phyloP scores from a whole-genome alignment of 2,113 vertebrate genomes.

The Candoia aspera region DNA sequence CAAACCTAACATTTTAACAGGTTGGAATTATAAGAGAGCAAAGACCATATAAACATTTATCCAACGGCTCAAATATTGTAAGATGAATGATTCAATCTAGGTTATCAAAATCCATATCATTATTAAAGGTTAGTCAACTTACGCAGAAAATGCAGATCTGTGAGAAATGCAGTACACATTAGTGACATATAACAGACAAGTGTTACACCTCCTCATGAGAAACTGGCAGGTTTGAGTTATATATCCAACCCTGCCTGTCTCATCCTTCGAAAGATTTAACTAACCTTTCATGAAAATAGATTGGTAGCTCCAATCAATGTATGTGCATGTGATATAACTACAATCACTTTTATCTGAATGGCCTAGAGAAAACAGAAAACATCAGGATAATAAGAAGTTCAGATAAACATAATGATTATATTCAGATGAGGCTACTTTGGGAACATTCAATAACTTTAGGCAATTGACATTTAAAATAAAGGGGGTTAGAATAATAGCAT shows the following conservation, averaged over 20 bases:
- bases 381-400: conserved; percentile 25
- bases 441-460: conserved; percentile 30
- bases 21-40: conserved; percentile 53
- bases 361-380: conserved; percentile 23
- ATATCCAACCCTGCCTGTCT: conserved; percentile 42
- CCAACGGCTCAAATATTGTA: conserved; percentile 21
- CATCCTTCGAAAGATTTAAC: conserved; percentile 57
- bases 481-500: neutral
- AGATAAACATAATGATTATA: conserved; percentile 37
- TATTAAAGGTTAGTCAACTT: conserved; percentile 26
- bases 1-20: conserved; percentile 54
- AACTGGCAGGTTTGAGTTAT: conserved; percentile 37
- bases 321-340: conserved; percentile 41
- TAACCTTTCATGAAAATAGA: conserved; percentile 66
- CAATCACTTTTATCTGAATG: conserved; percentile 23
- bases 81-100: neutral
- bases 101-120: conserved; percentile 31
- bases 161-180: conserved; percentile 5
- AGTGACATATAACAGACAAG: conserved; percentile 26
- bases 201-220: conserved; percentile 41
- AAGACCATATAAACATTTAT: conserved; percentile 46
- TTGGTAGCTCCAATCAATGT: conserved; percentile 55
- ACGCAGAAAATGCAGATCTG: conserved; percentile 32
- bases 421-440: conserved; percentile 27
- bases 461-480: conserved; percentile 11